Conservation (phyloP, 1,140 invertebrate species). For the Zaprionus vittiger region DNA sequence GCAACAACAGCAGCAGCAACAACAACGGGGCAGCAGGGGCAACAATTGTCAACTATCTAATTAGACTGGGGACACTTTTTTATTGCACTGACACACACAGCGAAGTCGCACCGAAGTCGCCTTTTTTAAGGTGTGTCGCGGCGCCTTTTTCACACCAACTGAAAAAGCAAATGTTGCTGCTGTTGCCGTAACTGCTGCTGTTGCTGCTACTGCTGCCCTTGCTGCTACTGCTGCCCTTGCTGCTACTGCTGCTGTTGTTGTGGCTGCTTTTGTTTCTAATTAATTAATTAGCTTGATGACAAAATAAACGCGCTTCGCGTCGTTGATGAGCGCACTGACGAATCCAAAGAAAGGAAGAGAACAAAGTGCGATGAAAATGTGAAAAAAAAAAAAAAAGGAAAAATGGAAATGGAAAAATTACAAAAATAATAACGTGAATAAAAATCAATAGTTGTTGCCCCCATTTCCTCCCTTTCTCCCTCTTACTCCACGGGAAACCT, state of each 20-base stretch:
- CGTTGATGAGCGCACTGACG: conserved; percentile 56
- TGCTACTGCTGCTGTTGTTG: conserved; percentile 28
- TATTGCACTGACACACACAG: conserved; percentile 62
- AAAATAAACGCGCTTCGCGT: conserved; percentile 67
- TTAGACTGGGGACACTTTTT: conserved; percentile 76
- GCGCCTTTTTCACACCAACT: conserved; percentile 66
- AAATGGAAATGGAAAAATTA: conserved; percentile 28
- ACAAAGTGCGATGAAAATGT: conserved; percentile 20
- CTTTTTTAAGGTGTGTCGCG: conserved; percentile 66
- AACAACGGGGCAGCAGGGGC: conserved; percentile 34
- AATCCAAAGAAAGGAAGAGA: conserved; percentile 23
- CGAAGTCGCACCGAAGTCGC: neutral
- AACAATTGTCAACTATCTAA: conserved; percentile 71
- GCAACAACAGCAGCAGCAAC: conserved; percentile 12
- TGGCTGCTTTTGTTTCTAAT: conserved; percentile 61
- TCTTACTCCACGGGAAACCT: neutral
- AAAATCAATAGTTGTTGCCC: conserved; percentile 46
- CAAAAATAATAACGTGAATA: conserved; percentile 21
- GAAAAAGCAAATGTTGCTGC: neutral
- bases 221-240: conserved; percentile 24
- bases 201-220: conserved; percentile 6
- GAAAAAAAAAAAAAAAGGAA: conserved; percentile 2
- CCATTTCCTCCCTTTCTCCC: neutral
- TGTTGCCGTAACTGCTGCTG: conserved; percentile 23
- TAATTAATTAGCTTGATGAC: conserved; percentile 82